A percentile compares a stretch with the other conserved stretches of the same genome.
These are phyloP conservation scores for Apodemus speciosus DNA, from an alignment of 2,113 vertebrate genomes.

Conservation along the genomic window DNA sequence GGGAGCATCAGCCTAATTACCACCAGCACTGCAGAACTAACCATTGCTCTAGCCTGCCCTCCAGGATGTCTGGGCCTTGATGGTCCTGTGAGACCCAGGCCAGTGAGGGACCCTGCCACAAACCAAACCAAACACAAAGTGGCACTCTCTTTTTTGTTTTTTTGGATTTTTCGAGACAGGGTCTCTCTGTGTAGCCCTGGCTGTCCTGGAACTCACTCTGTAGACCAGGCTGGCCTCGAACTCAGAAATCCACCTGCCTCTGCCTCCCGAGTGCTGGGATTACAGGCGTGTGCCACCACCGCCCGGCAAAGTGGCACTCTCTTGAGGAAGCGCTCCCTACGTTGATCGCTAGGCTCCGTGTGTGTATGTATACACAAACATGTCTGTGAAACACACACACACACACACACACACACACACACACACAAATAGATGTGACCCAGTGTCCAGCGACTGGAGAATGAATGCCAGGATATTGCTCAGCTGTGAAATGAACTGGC, in stretches of 20 bases:
- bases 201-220: too few relatives aligned
- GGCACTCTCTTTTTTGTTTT: too few relatives aligned
- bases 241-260: too few relatives aligned
- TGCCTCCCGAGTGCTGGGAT: too few relatives aligned
- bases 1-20: background rate
- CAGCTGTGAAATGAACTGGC: background rate
- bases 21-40: background rate
- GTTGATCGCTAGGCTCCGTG: background rate
- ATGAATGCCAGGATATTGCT: background rate
- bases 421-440: background rate
- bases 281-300: too few relatives aligned
- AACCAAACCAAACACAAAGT: background rate
- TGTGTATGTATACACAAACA: background rate
- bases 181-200: too few relatives aligned
- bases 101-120: background rate
- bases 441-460: background rate
- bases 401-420: background rate
- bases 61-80: background rate
- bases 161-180: too few relatives aligned
- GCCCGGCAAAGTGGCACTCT: background rate
- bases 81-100: background rate
- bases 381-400: background rate
- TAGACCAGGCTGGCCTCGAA: too few relatives aligned
- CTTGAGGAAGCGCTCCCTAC: background rate
- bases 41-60: background rate